Base-by-base conservation (phyloP, 2,888 invertebrate species). In the Candidula unifasciata region DNA sequence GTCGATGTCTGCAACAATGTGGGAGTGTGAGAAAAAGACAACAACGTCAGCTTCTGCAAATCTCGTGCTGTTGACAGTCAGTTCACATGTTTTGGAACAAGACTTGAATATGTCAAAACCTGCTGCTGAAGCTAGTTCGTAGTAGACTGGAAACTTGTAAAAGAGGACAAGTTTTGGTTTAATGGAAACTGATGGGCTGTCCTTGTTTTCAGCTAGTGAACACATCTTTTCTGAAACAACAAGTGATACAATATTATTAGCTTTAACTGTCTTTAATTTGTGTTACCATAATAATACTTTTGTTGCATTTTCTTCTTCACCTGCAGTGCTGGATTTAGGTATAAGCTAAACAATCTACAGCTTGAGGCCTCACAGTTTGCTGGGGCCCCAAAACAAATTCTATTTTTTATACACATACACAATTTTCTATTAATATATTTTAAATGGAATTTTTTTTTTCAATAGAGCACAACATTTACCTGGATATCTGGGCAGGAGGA, bases 101-200 rank as follows among this genome's bases (percentile, higher is more conserved):
- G 35, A 35, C 0, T 21, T 16, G 33, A 87, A 85, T 3, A 37
- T 16, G 0, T 54, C 10, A 16, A 33, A 21, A 3, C 84, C 87
- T 2, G 80, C 57, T 2, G 27, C 27, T 5, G 21, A 6, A 44
- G 73, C 44, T 1, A 87, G 77, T 33, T 76, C 86, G 68, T 87
- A 87, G 66, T 57, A 87, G 69, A 79, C 33, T 44, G 87, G 87
- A 54, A 87, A 86, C 2, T 78, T 69, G 30, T 83, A 27, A 64
- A 86, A 85, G 8, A 87, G 81, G 18, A 87, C 57, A 2, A 73
- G 33, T 66, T 84, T 84, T 10, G 71, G 10, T 3, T 68, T 64
- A 6, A 33, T 44, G 2, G 18, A 27, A 33, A 24, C 54, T 30
- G 16, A 1, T 8, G 16, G n/a, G 21, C 6, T 13, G 18, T 54